phyloP scores from a whole-genome alignment of 2,888 invertebrate genomes.

The Cataglyphis cursor region DNA sequence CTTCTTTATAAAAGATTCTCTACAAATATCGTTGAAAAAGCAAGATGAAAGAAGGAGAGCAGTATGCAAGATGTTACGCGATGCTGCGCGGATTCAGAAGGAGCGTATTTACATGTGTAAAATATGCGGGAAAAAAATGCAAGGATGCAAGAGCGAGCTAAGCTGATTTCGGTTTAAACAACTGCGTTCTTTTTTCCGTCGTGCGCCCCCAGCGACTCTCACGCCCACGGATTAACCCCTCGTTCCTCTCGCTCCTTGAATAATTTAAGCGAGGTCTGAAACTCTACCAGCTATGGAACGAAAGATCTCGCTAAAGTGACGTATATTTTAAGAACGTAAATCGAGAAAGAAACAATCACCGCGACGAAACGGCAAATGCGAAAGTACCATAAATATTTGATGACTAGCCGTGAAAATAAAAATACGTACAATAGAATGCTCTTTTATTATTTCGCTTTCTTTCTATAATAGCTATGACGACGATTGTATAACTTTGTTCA shows the following conservation, averaged over 20 bases:
- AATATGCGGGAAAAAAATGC: conserved; percentile 52
- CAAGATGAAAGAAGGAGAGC: not conserved
- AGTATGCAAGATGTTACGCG: not conserved
- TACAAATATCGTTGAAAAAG: conserved; percentile 64
- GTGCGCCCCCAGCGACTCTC: conserved; percentile 29
- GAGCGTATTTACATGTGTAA: conserved; percentile 51
- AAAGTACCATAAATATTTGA: conserved; percentile 33
- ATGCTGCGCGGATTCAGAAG: conserved; percentile 29
- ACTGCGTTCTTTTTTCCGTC: conserved; percentile 47
- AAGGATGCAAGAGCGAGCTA: conserved; percentile 60
- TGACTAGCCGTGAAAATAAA: not conserved
- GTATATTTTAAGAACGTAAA: conserved; percentile 27
- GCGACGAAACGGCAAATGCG: not conserved
- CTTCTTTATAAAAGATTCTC: conserved; percentile 57
- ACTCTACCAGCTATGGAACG: not conserved
- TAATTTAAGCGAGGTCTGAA: conserved; percentile 63
- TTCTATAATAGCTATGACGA: not conserved
- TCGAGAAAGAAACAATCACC: conserved; percentile 23
- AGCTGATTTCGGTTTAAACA: conserved; percentile 70
- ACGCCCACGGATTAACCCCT: conserved; percentile 50
- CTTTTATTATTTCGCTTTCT: not conserved
- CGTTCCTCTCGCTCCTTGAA: conserved; percentile 60
- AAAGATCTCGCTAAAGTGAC: not conserved
- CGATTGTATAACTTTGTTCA: not conserved
- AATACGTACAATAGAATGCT: not conserved